Base-by-base conservation (phyloP, 1,140 invertebrate genomes). In the Ceratina japonica region DNA sequence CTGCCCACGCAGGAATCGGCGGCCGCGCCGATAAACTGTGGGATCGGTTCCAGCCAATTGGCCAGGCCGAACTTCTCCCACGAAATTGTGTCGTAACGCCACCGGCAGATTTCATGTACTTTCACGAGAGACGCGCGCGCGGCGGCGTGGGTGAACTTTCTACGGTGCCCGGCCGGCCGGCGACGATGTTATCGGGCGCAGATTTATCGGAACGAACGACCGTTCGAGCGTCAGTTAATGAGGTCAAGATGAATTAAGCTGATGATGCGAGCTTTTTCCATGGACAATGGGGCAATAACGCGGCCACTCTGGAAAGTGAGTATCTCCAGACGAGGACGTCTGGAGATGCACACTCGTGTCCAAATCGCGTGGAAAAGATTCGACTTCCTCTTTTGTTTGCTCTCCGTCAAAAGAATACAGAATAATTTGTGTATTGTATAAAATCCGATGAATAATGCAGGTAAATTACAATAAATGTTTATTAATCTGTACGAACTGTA, bases 51-150 rank as follows among this genome's bases (percentile, higher is more conserved):
- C 12, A 54, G n/a, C 49, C 31, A 24, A 13, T 37, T 13, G 24
- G 16, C 10, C 59, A 24, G 54, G 63, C n/a, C 79, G 58, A 77
- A 66, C 69, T 84, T 84, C 71, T 77, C 64, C 61, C 68, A 65
- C 49, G 58, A 81, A 76, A 31, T 71, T 54, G 74, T 85, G 81
- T 81, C 73, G 65, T 77, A 84, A 85, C 71, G 44, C 58, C 12
- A 44, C 37, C 37, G 37, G 77, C 65, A 27, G 54, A 58, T 59
- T 74, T 54, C 59, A 59, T n/a, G n/a, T 37, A 80, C 64, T 80
- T 85, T 85, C 78, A 77, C 71, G 37, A 20, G 12, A 56, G 49
- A 8, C 37, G 37, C 37, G 3, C 54, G 37, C 37, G 37, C 37
- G 3, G 37, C 37, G 37, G 37, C 37, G 44, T 49, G 70, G 49